Evolutionary conservation across 2,888 invertebrate species (phyloP), one percentile per base, ranked within the genome.

Genomic region (Julus scandinavius): DNA sequence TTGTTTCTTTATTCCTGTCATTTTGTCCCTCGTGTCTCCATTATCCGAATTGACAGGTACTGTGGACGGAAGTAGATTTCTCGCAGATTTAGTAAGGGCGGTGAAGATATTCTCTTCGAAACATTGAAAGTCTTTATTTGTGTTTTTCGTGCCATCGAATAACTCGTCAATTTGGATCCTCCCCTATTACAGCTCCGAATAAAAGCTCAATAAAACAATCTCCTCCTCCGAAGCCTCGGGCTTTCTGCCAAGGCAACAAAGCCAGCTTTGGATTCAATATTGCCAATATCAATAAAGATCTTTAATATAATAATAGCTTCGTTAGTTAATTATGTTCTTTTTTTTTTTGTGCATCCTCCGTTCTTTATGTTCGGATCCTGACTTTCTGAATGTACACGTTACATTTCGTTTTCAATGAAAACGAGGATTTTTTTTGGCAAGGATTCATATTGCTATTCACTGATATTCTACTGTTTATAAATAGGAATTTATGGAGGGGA

Each of bases 271-370:
- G 29, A 72, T 72, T 72, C 72, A 29, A 72, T 72, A 72, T 72
- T 72, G 72, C 72, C 72, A 72, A 72, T 72, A 29, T 72, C 72
- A 72, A 72, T 72, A 72, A 72, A 72, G 72, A 72, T 72, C 72
- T 72, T 72, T 72, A 72, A 72, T 72, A 72, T 72, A 72, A 72
- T 72, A 72, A 72, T 72, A 72, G 72, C 72, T 72, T 72, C 72
- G 72, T 72, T 72, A 72, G 72, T 72, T 72, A 72, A 72, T 72
- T 72, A 72, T 29, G 29, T 9, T 72, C 9, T 15, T 5, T 15
- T 63, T 4, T 63, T 63, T 5, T 20, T 63, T 63, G 5, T 72
- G 9, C 29, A 54, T 54, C 20, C 72, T 29, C 17, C 54, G 4
- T 54, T 72, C 29, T 29, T 20, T n/a, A 9, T 72, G 29, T 29